phyloP scores from a whole-genome alignment of 2,888 invertebrate genomes.

The Pharmacophagus antenor region DNA sequence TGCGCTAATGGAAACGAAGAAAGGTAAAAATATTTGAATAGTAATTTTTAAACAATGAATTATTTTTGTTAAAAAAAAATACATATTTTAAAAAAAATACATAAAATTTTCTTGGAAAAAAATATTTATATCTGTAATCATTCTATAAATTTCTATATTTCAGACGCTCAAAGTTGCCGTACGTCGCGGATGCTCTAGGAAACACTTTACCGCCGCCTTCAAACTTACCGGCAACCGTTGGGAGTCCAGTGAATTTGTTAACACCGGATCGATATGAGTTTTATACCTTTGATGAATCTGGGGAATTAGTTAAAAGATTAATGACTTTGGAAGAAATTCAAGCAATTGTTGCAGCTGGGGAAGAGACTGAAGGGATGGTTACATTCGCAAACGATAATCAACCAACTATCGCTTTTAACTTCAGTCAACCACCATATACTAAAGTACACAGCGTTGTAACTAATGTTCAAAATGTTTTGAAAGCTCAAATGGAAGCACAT shows the following conservation, averaged over 20 bases:
- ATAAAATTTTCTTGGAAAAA: too few species aligned
- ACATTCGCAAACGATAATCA: slow-evolving; percentile 74
- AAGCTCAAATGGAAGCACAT: slow-evolving; percentile 87
- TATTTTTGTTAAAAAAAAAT: too few species aligned
- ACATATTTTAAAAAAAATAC: too few species aligned
- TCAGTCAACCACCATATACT: slow-evolving; percentile 81
- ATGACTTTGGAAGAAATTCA: slow-evolving; percentile 93
- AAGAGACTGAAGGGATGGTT: slow-evolving; percentile 82
- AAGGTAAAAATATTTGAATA: slow-evolving; percentile 45
- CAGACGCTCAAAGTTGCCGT: slow-evolving; percentile 75
- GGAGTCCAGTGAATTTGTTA: slow-evolving; percentile 89
- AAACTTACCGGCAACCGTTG: slow-evolving; percentile 81
- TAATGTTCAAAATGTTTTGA: slow-evolving; percentile 91
- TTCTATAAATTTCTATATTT: slow-evolving; percentile 37
- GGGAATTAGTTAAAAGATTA: slow-evolving; percentile 89
- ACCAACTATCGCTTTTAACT: slow-evolving; percentile 70
- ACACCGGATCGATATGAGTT: slow-evolving; percentile 93
- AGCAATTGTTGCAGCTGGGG: slow-evolving; percentile 90
- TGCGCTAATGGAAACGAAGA: slow-evolving; percentile 55
- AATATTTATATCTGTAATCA: too few species aligned
- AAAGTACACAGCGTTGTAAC: slow-evolving; percentile 90
- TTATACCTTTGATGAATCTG: slow-evolving; percentile 91
- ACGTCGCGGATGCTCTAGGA: slow-evolving; percentile 85
- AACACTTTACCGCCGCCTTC: slow-evolving; percentile 84
- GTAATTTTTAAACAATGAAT: neutral